Conservation (phyloP, 2,113 vertebrate species). For the Urocolius indicus region DNA sequence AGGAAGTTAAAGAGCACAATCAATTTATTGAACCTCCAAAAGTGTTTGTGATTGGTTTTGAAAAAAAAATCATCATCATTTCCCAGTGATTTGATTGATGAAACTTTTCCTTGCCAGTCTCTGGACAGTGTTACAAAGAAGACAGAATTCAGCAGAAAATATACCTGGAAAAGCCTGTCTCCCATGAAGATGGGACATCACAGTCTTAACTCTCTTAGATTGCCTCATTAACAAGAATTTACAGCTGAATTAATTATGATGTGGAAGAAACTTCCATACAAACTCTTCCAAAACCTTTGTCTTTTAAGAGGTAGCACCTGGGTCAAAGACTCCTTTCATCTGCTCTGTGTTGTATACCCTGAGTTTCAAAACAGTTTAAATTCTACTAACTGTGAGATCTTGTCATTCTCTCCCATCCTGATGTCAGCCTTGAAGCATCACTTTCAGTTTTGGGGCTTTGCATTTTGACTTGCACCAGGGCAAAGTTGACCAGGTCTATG, state of each 20-base stretch:
- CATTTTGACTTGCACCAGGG: not conserved
- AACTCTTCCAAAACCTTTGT: not conserved
- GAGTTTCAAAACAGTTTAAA: not conserved
- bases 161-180: not conserved
- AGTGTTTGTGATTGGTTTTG: not conserved
- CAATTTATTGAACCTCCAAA: conserved; percentile 35
- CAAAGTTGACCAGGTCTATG: not conserved
- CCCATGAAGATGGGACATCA: not conserved
- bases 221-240: not conserved
- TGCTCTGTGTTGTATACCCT: not conserved
- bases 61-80: not conserved
- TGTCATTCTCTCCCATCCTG: not conserved
- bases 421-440: not conserved
- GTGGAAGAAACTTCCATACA: not conserved
- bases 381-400: not conserved
- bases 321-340: not conserved
- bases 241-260: not conserved
- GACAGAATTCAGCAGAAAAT: not conserved
- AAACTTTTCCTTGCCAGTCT: not conserved
- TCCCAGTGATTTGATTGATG: conserved; percentile 26
- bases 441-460: not conserved
- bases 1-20: conserved; percentile 49
- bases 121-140: not conserved
- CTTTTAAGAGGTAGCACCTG: not conserved
- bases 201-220: not conserved